Evolutionary conservation across 2,113 vertebrate genomes (phyloP), one percentile per base, ranked within the genome.

Genomic region (Trinectes maculatus): DNA sequence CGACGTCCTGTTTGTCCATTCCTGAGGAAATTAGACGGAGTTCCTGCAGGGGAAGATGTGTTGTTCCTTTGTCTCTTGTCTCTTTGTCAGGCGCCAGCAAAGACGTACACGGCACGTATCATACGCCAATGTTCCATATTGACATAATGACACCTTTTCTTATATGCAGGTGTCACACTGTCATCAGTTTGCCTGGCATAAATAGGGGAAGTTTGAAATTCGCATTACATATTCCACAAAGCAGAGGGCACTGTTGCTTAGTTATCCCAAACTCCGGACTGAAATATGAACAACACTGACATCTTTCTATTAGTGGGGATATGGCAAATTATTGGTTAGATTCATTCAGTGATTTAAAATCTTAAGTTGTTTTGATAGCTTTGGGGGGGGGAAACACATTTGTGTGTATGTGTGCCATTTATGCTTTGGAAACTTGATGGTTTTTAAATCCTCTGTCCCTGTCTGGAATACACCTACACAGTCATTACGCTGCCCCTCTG

Each of bases 1-100:
- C 61, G n/a, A 43, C 26, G 34, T 70, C 55, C 21, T 61, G 33
- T 77, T 72, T 51, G 24, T 61, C 67, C 59, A 69, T 77, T 84
- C 71, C 77, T 70, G 64, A 85, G 85, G 87, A 84, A 90, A 89
- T 86, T 44, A 81, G 15, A 60, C 58, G 48, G 66, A 74, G 31
- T 85, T 86, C 37, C 71, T 74, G 79, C 54, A 58, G 8, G 31
- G 31, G 36, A 67, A 58, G 55, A 54, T 28, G 29, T 42, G 44
- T 19, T 9, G 3, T 51, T 55, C 6, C 60, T 70, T 69, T 46
- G 52, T 57, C 61, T 52, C 10, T 0, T 12, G 8, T 39, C 11
- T 10, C 47, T 22, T 9, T 43, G 34, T 43, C 55, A 59, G 15
- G 16, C 24, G 19, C 8, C 8, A 33, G 24, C 24, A 15, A 8